Percentiles rank a stretch among this genome's conserved stretches.
Evolutionary conservation across 2,797 vertebrate species (phyloP).

Genomic region (Novumbra hubbsi): DNA sequence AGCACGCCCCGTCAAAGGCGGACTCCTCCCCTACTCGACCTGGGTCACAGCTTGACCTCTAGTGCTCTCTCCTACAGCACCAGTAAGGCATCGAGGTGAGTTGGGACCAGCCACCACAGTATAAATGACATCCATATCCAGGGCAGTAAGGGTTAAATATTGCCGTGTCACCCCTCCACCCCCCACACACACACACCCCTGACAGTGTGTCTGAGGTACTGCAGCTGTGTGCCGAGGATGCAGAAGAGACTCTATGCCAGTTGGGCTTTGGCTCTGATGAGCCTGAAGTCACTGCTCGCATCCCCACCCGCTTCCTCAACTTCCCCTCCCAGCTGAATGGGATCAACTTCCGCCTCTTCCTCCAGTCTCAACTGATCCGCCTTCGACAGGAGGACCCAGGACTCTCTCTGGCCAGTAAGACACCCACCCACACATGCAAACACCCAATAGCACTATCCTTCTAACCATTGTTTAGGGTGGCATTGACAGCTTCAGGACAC

Average conservation of each 20-base stretch:
- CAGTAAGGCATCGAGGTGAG: conserved; percentile 80
- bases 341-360: conserved; percentile 89
- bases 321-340: conserved; percentile 83
- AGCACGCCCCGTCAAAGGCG: conserved; percentile 58
- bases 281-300: conserved; percentile 75
- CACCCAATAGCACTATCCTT: background rate
- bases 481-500: too few species aligned
- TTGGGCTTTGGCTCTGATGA: conserved; percentile 86
- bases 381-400: conserved; percentile 85
- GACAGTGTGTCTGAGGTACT: conserved; percentile 86
- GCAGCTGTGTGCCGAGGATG: conserved; percentile 79
- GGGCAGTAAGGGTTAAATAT: conserved; percentile 13
- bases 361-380: conserved; percentile 83
- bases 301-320: conserved; percentile 87
- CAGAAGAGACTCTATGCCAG: conserved; percentile 84
- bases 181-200: too few species aligned
- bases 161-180: too few species aligned
- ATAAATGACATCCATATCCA: background rate
- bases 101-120: background rate
- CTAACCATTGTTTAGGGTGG: too few species aligned
- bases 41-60: conserved; percentile 82
- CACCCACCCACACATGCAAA: too few species aligned
- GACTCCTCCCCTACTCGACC: conserved; percentile 55
- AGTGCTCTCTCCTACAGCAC: conserved; percentile 76
- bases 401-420: conserved; percentile 87